These are phyloP conservation scores for Coendou prehensilis DNA, from an alignment of 2,797 vertebrate genomes.

Conservation along the genomic window DNA sequence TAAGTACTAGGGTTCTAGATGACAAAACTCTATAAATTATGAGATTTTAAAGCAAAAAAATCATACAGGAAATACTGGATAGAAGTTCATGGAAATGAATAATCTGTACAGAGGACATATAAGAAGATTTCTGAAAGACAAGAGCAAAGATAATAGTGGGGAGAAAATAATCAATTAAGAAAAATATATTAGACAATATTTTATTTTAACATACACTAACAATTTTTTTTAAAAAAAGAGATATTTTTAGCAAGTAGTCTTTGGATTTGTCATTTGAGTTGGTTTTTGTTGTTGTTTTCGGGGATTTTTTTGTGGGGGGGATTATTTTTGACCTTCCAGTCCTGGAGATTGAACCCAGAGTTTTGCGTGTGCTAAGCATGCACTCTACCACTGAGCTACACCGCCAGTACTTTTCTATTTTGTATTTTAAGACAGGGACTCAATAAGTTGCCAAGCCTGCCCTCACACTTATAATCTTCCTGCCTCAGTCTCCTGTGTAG, in stretches of 20 bases:
- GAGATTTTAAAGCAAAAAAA: neutral
- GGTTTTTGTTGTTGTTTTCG: neutral
- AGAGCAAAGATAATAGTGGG: neutral
- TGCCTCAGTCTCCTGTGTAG: neutral
- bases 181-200: neutral
- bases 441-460: neutral
- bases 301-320: no score
- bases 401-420: neutral
- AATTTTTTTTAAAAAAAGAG: neutral
- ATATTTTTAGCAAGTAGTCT: neutral
- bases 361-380: neutral
- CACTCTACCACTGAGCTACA: neutral
- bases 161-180: neutral
- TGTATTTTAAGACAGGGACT: neutral
- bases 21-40: neutral
- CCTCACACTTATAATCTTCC: neutral
- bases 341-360: neutral
- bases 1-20: neutral
- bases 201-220: neutral
- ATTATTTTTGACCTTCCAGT: neutral
- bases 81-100: neutral
- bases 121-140: neutral
- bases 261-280: neutral
- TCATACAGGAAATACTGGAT: neutral
- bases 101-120: neutral